phyloP scores from a whole-genome alignment of 2,113 vertebrate genomes.

The Charina bottae region DNA sequence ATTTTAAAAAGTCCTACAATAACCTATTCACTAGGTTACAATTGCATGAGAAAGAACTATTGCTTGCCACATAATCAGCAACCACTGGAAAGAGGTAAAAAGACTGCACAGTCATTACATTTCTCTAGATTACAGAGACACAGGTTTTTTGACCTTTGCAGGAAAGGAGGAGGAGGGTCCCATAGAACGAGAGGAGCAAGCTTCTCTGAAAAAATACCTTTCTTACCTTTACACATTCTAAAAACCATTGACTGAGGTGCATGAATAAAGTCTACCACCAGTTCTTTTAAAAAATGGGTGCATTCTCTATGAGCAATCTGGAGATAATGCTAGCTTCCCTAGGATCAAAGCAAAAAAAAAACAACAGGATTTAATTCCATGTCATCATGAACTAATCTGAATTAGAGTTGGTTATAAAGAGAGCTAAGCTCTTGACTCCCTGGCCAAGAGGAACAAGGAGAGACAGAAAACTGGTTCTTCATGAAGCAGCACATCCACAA shows the following conservation, averaged over 20 bases:
- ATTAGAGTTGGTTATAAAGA: not conserved
- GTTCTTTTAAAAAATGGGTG: not conserved
- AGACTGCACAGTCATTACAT: not conserved
- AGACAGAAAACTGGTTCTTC: not conserved
- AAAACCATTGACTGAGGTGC: not conserved
- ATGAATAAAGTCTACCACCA: too few relatives aligned
- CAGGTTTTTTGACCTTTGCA: not conserved
- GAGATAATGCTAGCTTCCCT: not conserved
- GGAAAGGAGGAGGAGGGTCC: too few relatives aligned
- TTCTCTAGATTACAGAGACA: not conserved
- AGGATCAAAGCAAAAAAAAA: not conserved
- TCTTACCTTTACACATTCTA: not conserved
- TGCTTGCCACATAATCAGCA: not conserved
- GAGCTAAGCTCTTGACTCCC: fast-evolving
- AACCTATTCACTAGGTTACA: not conserved
- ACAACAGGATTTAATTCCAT: not conserved
- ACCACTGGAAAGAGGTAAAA: not conserved
- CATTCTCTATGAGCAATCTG: not conserved
- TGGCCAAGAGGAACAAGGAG: fast-evolving
- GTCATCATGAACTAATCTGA: not conserved
- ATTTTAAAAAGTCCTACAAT: not conserved
- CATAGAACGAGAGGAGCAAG: not conserved
- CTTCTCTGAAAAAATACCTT: not conserved
- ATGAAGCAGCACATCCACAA: not conserved
- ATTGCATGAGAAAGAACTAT: too few relatives aligned